Base-by-base conservation (phyloP, 2,888 invertebrate species). In the Trissolcus brochymenae region DNA sequence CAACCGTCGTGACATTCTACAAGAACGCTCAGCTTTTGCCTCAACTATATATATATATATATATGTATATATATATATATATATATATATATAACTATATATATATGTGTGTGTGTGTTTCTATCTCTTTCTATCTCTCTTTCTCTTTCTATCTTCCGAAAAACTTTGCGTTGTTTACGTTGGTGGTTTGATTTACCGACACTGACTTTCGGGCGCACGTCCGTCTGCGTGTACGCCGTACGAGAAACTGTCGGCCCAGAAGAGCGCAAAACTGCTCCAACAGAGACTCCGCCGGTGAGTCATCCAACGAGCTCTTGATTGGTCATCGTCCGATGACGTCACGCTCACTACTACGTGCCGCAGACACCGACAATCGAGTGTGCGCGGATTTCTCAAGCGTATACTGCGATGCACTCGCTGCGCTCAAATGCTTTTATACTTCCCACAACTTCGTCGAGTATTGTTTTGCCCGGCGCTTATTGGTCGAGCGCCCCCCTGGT, bases 281-380 rank as follows among this genome's bases (percentile, higher is more conserved):
- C 17, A 54, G 76, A 62, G 72, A 62, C 67, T 76, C 62, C 59
- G 66, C 7, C 67, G 70, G 59, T 76, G 71, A 76, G 76, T 76
- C 76, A 76, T 62, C 61, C 17, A 35, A 43, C 71, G 57, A 17
- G 41, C 60, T 61, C 67, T 68, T 73, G 77, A 77, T 77, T 77
- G 77, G 77, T 77, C 77, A 68, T 73, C 77, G 72, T 68, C 77
- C 17, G 77, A 43, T 72, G 72, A 73, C 72, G 72, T 72, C 72
- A 72, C 67, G 64, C 59, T 62, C 21, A 61, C 62, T n/a, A 29
- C 46, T 53, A 41, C 57, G 41, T 55, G 35, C 19, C 19, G 43
- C 17, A 50, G 54, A 35, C 21, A 4, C 11, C 41, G 53, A 57
- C 35, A 35, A 71, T 35, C 40, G 55, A 73, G 65, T 53, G 49